Percentiles rank a stretch among this genome's conserved stretches.
Evolutionary conservation across 2,113 vertebrate genomes (phyloP).

Genomic region (Cathartes aura): DNA sequence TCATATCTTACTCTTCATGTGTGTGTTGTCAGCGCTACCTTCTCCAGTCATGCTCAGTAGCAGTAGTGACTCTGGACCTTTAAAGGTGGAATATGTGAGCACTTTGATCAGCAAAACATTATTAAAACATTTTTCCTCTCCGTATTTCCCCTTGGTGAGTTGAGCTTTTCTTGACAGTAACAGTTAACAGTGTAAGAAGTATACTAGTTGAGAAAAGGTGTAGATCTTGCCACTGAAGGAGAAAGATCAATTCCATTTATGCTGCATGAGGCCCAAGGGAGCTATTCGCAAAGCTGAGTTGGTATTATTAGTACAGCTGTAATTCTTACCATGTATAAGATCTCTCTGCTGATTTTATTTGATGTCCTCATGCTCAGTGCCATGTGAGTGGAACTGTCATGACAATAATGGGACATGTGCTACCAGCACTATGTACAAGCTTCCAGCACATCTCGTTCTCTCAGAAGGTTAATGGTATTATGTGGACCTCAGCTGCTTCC

Average conservation of each 20-base stretch:
- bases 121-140: not conserved
- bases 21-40: not conserved
- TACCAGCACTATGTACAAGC: not conserved
- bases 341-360: not conserved
- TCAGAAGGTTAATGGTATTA: not conserved
- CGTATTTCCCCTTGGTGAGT: not conserved
- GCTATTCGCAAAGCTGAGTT: not conserved
- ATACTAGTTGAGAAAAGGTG: not conserved
- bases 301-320: not conserved
- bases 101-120: not conserved
- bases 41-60: not conserved
- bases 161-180: not conserved
- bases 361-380: not conserved
- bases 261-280: not conserved
- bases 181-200: not conserved
- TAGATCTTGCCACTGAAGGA: not conserved
- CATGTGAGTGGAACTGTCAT: not conserved
- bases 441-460: not conserved
- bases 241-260: not conserved
- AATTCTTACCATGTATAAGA: not conserved
- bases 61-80: not conserved
- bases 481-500: not conserved
- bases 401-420: not conserved
- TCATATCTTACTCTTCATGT: not conserved
- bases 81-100: not conserved